These are phyloP conservation scores for Pandemis cinnamomeana DNA, from an alignment of 2,888 invertebrate species.

Conservation along the genomic window DNA sequence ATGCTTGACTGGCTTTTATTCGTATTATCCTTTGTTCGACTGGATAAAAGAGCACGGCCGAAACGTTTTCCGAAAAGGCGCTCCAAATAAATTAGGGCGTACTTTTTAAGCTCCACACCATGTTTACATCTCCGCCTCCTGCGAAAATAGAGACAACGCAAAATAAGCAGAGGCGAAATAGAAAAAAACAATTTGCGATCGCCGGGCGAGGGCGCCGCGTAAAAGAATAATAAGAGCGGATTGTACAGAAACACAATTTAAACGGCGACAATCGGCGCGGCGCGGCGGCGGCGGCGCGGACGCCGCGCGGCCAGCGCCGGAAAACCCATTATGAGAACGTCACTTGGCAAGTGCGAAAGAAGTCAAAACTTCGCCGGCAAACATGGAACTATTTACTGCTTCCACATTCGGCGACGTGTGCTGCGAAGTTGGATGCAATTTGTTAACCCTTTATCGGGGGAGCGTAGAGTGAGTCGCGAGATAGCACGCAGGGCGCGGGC, in stretches of 20 bases:
- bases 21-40: conserved; percentile 78
- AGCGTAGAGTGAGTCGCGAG: conserved; percentile 56
- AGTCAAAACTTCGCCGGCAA: conserved; percentile 78
- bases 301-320: conserved; percentile 61
- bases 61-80: conserved; percentile 72
- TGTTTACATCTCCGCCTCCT: conserved; percentile 68
- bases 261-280: conserved; percentile 73
- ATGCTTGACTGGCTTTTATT: conserved; percentile 76
- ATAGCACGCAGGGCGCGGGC: conserved; percentile 43
- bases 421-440: conserved; percentile 78
- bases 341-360: conserved; percentile 74
- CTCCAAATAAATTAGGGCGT: conserved; percentile 74
- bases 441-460: conserved; percentile 78
- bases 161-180: conserved; percentile 61
- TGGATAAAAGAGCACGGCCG: conserved; percentile 72
- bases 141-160: conserved; percentile 67
- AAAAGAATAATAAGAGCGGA: conserved; percentile 74
- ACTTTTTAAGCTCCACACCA: conserved; percentile 66
- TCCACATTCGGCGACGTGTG: conserved; percentile 77
- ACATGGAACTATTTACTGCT: conserved; percentile 79
- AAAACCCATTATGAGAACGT: conserved; percentile 74
- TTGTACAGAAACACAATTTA: conserved; percentile 75
- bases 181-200: conserved; percentile 64
- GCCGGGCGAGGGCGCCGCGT: conserved; percentile 53
- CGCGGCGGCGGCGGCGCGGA: conserved; percentile 45